Conservation (phyloP, 2,797 vertebrate genomes). For the Lepus oiostolus region DNA sequence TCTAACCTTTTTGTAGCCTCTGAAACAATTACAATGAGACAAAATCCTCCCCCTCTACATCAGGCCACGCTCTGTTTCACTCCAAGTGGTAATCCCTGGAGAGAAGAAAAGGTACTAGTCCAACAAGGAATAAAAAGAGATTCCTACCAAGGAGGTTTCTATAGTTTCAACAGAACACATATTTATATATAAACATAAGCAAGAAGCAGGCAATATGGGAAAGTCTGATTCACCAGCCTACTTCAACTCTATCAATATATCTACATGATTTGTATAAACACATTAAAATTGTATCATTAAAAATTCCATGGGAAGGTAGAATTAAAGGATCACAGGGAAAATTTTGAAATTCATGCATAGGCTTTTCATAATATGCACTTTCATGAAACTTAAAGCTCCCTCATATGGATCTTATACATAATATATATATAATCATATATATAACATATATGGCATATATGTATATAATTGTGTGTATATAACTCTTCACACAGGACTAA, state of each 20-base stretch:
- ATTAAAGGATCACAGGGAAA: too few relatives aligned
- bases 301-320: too few relatives aligned
- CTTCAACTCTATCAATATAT: neutral
- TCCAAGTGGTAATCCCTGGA: constrained; percentile 14
- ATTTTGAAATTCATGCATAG: too few relatives aligned
- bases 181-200: neutral
- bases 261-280: neutral
- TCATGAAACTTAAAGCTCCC: too few relatives aligned
- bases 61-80: constrained; percentile 45
- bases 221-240: neutral
- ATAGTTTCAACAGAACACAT: constrained; percentile 16
- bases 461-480: too few relatives aligned
- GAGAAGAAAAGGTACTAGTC: constrained; percentile 51
- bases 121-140: constrained; percentile 39
- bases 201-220: constrained; percentile 11
- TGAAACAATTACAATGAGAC: constrained; percentile 65
- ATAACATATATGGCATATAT: neutral
- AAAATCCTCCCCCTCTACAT: constrained; percentile 55
- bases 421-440: neutral
- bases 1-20: constrained; percentile 60
- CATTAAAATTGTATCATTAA: neutral
- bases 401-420: neutral
- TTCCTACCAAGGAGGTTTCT: constrained; percentile 60
- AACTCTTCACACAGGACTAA: constrained; percentile 8
- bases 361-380: too few relatives aligned